Evolutionary conservation across 1,140 invertebrate genomes (phyloP), one percentile per base, ranked within the genome.

Genomic region (Conopomorpha cramerella): DNA sequence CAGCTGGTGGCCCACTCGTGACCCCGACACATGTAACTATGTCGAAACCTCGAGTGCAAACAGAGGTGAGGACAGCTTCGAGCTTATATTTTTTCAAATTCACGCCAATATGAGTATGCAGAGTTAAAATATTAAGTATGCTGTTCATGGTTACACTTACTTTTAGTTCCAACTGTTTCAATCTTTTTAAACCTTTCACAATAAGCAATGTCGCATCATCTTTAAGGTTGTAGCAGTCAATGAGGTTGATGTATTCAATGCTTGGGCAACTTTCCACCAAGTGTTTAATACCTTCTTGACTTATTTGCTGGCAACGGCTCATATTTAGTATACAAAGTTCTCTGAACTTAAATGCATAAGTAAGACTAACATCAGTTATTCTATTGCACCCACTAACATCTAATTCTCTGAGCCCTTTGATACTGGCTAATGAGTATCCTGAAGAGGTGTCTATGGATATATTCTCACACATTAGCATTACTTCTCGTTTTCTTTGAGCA

Each of bases 341-440:
- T 17, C 73, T 65, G 49, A 87, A 87, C 30, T 78, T 79, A 30
- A 90, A 80, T 4, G 84, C 82, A 49, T 87, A 83, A 29, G 80
- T 84, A 1, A 90, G 48, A 41, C 86, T 87, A 2, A 87, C 81
- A 70, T 90, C 87, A 17, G 86, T 86, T 8, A 90, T 82, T 51
- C 79, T 82, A 42, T 83, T 84, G 51, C 88, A 90, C 2, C 81
- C 80, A 30, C 81, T 80, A 3, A 90, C 56, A 56, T 89, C 82
- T 2, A 90, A 61, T 25, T 81, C 66, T 37, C 53, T 71, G 2
- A 90, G 64, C 10, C 80, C 74, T 54, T 77, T 78, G 1, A 86
- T 46, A 7, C 82, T 70, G 13, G 77, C 78, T 29, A 89, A 67
- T 8, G 82, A 83, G 49, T 81, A 83, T 4, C 78, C 72, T 39